Evolutionary conservation across 2,797 vertebrate species (phyloP), one percentile per base, ranked within the genome.

Genomic region (Labroides dimidiatus): DNA sequence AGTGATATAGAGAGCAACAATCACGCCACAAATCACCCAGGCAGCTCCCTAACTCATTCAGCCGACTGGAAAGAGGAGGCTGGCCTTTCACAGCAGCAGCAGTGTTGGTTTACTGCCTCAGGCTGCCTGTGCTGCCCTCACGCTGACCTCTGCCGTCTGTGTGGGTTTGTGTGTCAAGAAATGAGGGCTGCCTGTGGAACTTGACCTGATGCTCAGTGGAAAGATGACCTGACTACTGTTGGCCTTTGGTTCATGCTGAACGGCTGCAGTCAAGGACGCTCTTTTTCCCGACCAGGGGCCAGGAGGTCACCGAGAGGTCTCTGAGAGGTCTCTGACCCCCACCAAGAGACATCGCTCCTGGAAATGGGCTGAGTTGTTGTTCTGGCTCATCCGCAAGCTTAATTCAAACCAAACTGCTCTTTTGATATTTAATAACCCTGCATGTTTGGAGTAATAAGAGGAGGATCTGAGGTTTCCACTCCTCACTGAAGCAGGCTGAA

Each of bases 1-100:
- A 86, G 85, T 91, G 90, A 91, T 88, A 84, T 81, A 91, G 83
- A 80, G 88, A 88, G 90, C 74, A 90, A 71, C 85, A 85, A 90
- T 89, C 84, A 82, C 17, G 67, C 82, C 86, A 87, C 90, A 91
- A 89, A 91, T 91, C 92, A 89, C 85, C 82, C 68, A 55, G 81
- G 80, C 84, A 83, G 82, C 84, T 82, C 77, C 74, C 79, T 87
- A 83, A 89, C 72, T 88, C 86, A 82, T 74, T 78, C 78, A 89
- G 64, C 43, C 47, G 84, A 83, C 84, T 87, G 84, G 82, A 86
- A 87, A 87, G 91, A 89, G 80, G 68, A 70, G 84, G 77, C 74
- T 82, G 83, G 84, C 87, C 85, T 90, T 87, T 89, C 72, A 64
- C 86, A 79, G 83, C 81, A 79, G 83, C 81, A 9, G 23, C 67